phyloP scores from a whole-genome alignment of 2,113 vertebrate genomes.

The Noctilio leporinus region DNA sequence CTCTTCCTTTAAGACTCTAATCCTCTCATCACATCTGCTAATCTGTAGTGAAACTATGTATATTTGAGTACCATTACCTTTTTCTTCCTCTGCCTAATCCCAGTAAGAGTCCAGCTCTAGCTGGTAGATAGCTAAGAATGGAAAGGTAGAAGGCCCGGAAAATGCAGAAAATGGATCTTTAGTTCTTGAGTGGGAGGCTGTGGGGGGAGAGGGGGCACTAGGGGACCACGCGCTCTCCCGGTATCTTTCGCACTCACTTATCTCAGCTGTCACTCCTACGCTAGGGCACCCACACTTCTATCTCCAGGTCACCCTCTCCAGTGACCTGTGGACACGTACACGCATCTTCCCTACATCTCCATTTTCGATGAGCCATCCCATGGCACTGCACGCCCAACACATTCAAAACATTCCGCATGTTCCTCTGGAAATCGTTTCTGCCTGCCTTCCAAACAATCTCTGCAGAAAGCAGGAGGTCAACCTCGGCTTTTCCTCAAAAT shows the following conservation, averaged over 20 bases:
- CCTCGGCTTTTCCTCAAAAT: neutral
- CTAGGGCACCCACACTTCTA: neutral
- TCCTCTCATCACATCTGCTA: neutral
- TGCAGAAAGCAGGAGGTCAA: neutral
- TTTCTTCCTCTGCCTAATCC: neutral
- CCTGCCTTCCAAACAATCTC: neutral
- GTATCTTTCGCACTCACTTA: no score
- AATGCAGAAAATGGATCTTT: neutral
- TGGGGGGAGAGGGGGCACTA: rapidly evolving
- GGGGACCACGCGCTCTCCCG: no score
- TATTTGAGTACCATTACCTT: neutral
- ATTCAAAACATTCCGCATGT: neutral
- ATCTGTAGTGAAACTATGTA: neutral
- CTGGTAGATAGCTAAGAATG: neutral
- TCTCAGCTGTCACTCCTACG: neutral
- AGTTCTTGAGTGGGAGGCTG: neutral
- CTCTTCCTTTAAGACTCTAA: neutral
- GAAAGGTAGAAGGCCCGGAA: neutral
- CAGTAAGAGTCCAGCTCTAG: neutral
- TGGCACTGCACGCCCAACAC: neutral
- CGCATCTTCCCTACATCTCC: neutral
- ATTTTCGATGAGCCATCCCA: neutral
- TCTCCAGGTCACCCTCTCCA: neutral
- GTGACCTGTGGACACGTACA: neutral
- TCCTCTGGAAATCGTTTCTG: neutral